These are phyloP conservation scores for Choristoneura rosaceana DNA, from an alignment of 2,888 invertebrate species.

Conservation along the genomic window DNA sequence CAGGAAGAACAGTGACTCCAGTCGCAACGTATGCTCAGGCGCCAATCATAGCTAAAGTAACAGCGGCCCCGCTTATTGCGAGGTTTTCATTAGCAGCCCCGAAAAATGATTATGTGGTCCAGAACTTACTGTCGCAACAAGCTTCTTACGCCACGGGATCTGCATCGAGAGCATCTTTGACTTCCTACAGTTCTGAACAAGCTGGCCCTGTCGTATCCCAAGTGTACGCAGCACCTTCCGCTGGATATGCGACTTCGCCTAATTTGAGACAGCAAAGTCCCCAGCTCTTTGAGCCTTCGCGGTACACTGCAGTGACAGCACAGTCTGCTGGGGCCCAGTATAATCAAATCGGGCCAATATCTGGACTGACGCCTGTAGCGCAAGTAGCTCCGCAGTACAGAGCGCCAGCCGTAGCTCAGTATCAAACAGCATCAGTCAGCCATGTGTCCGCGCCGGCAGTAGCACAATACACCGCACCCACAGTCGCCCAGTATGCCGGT, in stretches of 20 bases:
- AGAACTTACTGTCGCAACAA: constrained; percentile 69
- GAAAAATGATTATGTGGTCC: constrained; percentile 65
- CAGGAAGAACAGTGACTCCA: constrained; percentile 70
- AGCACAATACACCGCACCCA: constrained; percentile 51
- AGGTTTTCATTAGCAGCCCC: constrained; percentile 68
- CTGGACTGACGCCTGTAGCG: constrained; percentile 31
- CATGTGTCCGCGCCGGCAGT: constrained; percentile 48
- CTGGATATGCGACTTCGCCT: constrained; percentile 71
- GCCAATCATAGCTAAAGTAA: constrained; percentile 81
- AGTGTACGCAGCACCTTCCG: constrained; percentile 71
- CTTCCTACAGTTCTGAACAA: constrained; percentile 66
- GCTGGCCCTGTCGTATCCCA: constrained; percentile 78
- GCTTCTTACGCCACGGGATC: constrained; percentile 62
- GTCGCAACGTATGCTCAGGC: constrained; percentile 79
- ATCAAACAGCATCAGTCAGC: constrained; percentile 46
- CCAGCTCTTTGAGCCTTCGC: constrained; percentile 53
- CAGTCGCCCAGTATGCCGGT: constrained; percentile 46
- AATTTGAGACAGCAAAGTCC: constrained; percentile 63
- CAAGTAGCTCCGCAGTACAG: constrained; percentile 47
- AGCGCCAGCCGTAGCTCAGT: constrained; percentile 50
- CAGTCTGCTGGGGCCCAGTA: constrained; percentile 57
- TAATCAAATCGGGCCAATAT: constrained; percentile 48
- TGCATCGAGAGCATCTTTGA: constrained; percentile 75
- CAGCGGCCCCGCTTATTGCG: constrained; percentile 78
- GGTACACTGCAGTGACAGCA: constrained; percentile 47